Conservation (phyloP, 2,888 invertebrate species). For the Listrodromus nycthemerus region DNA sequence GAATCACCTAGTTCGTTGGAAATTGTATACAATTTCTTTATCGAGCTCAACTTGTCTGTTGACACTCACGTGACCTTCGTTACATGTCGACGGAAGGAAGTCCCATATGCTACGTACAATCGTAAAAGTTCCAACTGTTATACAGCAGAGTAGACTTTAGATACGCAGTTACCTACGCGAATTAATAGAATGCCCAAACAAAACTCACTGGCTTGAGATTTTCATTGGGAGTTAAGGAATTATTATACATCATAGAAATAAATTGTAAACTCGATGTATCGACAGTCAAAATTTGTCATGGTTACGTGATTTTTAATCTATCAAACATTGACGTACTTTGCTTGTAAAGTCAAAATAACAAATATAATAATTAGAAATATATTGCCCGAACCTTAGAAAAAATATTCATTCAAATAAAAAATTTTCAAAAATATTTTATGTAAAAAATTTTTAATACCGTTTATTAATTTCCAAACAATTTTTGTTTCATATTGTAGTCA, state of each 20-base stretch:
- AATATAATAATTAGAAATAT: no score
- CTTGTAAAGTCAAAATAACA: no score
- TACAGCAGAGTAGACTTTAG: not conserved
- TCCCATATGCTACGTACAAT: no score
- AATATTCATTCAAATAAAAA: no score
- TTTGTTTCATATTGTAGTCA: constrained; percentile 21
- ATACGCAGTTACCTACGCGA: not conserved
- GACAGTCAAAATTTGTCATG: not conserved
- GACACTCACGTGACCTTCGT: not conserved
- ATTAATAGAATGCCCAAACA: not conserved
- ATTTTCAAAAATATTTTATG: no score
- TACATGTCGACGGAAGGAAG: not conserved
- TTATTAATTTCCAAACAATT: no score
- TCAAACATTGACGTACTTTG: no score
- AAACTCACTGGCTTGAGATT: constrained; percentile 20
- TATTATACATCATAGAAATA: not conserved
- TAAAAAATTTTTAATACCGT: no score
- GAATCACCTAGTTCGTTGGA: not conserved
- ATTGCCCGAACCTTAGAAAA: no score
- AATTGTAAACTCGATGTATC: constrained; percentile 5
- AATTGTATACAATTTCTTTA: not conserved
- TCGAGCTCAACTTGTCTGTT: not conserved
- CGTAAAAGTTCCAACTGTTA: not conserved
- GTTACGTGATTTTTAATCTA: no score
- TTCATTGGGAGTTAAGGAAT: no score